These are phyloP conservation scores for Diprion similis DNA, from an alignment of 1,140 invertebrate genomes.

Conservation along the genomic window DNA sequence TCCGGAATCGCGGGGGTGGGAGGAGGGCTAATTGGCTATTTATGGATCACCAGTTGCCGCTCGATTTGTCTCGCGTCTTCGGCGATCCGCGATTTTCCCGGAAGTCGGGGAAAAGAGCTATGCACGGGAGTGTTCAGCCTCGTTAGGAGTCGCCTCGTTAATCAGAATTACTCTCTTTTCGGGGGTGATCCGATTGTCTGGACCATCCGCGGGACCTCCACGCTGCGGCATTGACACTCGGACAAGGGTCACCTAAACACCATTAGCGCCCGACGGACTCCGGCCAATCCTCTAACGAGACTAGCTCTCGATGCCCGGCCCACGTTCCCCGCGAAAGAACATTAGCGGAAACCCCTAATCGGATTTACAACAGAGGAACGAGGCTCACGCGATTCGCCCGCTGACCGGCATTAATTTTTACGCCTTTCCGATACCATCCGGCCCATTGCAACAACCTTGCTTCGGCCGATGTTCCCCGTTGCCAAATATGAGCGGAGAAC, in stretches of 20 bases:
- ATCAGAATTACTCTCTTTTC: not conserved
- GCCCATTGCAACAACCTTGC: not conserved
- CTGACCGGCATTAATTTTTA: not conserved
- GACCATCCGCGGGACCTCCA: constrained; percentile 4
- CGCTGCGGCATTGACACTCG: constrained; percentile 30
- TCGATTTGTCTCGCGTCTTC: constrained; percentile 3
- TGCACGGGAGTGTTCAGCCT: not conserved
- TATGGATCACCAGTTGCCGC: not conserved
- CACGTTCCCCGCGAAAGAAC: not conserved
- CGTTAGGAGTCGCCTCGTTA: constrained; percentile 21
- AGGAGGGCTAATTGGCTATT: not conserved
- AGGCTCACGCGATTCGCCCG: constrained; percentile 30
- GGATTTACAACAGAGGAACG: not conserved
- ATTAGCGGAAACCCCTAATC: not conserved
- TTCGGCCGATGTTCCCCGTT: constrained; percentile 21
- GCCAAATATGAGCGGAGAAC: constrained; percentile 30
- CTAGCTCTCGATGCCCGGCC: not conserved
- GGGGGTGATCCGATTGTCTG: constrained; percentile 32
- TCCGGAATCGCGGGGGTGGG: not conserved
- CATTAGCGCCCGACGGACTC: constrained; percentile 41
- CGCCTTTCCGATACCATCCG: not conserved
- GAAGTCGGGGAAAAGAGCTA: constrained; percentile 14
- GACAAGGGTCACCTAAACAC: constrained; percentile 43
- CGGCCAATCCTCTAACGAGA: constrained; percentile 31
- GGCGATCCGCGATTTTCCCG: not conserved